These are phyloP conservation scores for Pteronura brasiliensis DNA, from an alignment of 2,113 vertebrate species.

Conservation along the genomic window DNA sequence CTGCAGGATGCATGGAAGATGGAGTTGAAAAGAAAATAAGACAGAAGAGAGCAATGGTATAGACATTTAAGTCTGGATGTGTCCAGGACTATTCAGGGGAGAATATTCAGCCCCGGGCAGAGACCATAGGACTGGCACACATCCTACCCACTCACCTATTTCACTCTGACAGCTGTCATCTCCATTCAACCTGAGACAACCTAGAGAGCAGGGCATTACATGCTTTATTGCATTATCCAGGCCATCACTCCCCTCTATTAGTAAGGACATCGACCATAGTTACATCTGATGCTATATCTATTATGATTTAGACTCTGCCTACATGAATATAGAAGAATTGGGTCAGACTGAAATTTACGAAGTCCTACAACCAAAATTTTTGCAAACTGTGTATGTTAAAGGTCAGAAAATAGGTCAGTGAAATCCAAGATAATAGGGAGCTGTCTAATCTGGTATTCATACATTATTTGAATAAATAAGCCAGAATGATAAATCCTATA, in stretches of 20 bases:
- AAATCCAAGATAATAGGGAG: not conserved
- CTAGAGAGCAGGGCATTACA: not conserved
- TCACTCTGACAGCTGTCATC: slow-evolving; percentile 5
- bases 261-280: not conserved
- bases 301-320: slow-evolving; percentile 16
- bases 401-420: not conserved
- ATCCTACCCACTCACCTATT: not conserved
- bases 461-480: not conserved
- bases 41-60: not conserved
- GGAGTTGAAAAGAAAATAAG: not conserved
- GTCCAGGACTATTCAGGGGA: not conserved
- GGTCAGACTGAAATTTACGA: not conserved
- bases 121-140: not conserved
- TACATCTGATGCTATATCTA: not conserved
- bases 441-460: not conserved
- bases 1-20: not conserved
- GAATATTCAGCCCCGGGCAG: not conserved
- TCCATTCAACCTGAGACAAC: not conserved
- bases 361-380: not conserved
- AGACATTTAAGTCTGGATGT: not conserved
- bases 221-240: not conserved
- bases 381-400: not conserved
- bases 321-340: not conserved
- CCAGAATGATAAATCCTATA: not conserved
- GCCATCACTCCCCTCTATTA: not conserved